These are phyloP conservation scores for Eptesicus fuscus DNA, from an alignment of 2,113 vertebrate genomes.

Conservation along the genomic window DNA sequence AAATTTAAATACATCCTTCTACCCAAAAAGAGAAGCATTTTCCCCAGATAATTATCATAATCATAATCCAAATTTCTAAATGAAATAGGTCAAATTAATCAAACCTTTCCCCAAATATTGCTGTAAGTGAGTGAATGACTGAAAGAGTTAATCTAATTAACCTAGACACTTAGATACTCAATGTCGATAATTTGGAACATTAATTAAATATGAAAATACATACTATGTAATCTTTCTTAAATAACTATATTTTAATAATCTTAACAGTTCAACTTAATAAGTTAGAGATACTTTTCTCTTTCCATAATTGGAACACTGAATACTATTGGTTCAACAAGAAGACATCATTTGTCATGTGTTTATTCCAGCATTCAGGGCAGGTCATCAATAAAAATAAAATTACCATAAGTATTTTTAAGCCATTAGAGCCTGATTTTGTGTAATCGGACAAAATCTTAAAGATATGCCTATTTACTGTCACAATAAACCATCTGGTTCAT, in stretches of 20 bases:
- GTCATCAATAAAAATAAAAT: not conserved
- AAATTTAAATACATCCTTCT: slow-evolving; percentile 49
- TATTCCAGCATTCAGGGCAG: not conserved
- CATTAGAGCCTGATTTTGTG: not conserved
- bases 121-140: not conserved
- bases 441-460: slow-evolving; percentile 17
- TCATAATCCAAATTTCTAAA: slow-evolving; percentile 48
- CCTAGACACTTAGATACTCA: not conserved
- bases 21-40: slow-evolving; percentile 14
- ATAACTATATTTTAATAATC: not conserved
- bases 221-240: not conserved
- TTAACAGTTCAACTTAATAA: not conserved
- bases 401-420: not conserved
- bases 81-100: slow-evolving; percentile 43
- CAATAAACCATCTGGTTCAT: slow-evolving; percentile 25
- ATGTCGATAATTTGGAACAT: not conserved
- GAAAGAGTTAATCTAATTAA: slow-evolving; percentile 3
- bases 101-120: slow-evolving; percentile 14
- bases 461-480: not conserved
- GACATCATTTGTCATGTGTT: not conserved
- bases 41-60: slow-evolving; percentile 35
- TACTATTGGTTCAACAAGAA: not conserved
- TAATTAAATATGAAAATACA: slow-evolving; percentile 41
- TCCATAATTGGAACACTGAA: not conserved
- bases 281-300: not conserved